These are phyloP conservation scores for Zygogramma bicolorata DNA, from an alignment of 2,888 invertebrate species.

Conservation along the genomic window DNA sequence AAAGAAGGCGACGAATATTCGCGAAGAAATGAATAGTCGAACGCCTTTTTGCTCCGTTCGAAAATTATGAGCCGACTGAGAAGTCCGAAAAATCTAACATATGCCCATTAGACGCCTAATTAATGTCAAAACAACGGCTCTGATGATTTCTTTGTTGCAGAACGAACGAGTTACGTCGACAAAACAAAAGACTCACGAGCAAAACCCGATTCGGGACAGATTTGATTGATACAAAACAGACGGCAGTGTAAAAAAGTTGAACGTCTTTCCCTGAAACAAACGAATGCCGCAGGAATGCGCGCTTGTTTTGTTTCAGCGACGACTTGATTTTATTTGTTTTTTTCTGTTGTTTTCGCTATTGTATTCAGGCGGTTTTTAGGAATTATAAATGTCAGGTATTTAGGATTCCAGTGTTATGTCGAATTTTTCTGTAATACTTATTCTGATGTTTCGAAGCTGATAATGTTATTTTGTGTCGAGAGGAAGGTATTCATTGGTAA, in stretches of 20 bases:
- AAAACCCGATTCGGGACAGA: constrained; percentile 56
- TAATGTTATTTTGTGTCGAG: constrained; percentile 2
- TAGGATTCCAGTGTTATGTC: constrained; percentile 62
- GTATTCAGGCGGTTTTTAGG: constrained; percentile 60
- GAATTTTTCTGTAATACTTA: constrained; percentile 53
- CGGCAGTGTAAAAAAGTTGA: constrained; percentile 63
- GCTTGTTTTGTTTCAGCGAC: constrained; percentile 56
- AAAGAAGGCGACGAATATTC: constrained; percentile 43
- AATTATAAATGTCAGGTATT: constrained; percentile 61
- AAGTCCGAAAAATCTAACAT: constrained; percentile 60
- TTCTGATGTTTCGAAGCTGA: constrained; percentile 6
- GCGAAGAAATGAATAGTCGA: constrained; percentile 41
- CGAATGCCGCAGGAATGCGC: constrained; percentile 63
- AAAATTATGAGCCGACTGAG: constrained; percentile 51
- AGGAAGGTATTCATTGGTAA: background rate
- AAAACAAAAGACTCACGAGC: constrained; percentile 59
- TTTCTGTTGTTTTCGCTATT: constrained; percentile 57
- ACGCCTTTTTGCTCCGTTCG: constrained; percentile 43
- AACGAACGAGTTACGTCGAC: constrained; percentile 58
- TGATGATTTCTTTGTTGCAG: constrained; percentile 63
- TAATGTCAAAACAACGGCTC: constrained; percentile 63
- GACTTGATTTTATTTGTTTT: constrained; percentile 54
- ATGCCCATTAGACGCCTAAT: constrained; percentile 64
- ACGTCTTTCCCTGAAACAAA: constrained; percentile 60
- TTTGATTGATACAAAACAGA: constrained; percentile 66